Conservation (phyloP, 2,797 vertebrate species). For the Tenualosa thibaudeaui region DNA sequence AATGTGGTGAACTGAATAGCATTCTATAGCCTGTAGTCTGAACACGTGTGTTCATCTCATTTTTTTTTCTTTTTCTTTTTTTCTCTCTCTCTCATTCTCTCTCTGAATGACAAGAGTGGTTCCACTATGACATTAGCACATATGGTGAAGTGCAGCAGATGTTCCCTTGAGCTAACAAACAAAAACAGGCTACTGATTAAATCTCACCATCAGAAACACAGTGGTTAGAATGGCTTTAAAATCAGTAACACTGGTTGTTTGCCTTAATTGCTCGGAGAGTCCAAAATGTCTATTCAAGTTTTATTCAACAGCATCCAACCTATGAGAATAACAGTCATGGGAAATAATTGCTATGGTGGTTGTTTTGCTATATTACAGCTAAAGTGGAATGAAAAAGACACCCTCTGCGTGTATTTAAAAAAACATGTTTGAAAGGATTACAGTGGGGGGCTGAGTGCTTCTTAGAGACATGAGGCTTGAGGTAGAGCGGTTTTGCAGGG, state of each 20-base stretch:
- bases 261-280: background rate
- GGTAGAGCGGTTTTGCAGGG: background rate
- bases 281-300: too few relatives aligned
- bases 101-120: background rate
- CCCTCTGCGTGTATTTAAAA: background rate
- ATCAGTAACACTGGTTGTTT: background rate
- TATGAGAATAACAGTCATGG: background rate
- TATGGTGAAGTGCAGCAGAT: conserved; percentile 14
- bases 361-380: background rate
- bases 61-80: background rate
- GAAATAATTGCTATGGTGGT: background rate
- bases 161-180: conserved; percentile 24
- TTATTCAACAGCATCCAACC: background rate
- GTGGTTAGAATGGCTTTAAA: background rate
- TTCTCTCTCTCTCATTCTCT: background rate
- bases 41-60: background rate
- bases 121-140: background rate
- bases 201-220: conserved; percentile 35
- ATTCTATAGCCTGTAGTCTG: background rate
- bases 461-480: too few relatives aligned
- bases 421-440: background rate
- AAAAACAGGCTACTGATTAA: conserved; percentile 35
- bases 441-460: conserved; percentile 12
- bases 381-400: background rate
- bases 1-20: background rate